Conservation (phyloP, 2,113 vertebrate genomes). For the Isurus oxyrinchus region DNA sequence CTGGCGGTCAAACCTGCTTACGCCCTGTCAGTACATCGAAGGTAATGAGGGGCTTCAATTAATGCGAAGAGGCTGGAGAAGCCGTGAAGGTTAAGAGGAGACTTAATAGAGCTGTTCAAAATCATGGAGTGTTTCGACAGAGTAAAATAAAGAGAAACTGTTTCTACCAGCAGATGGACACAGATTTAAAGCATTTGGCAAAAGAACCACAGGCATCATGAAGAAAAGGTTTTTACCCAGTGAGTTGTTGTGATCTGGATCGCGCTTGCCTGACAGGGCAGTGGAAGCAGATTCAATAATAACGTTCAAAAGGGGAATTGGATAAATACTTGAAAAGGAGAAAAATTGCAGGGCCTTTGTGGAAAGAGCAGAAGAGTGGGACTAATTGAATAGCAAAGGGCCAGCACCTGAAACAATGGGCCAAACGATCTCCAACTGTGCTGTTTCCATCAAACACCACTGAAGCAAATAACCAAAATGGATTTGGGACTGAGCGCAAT, state of each 20-base stretch:
- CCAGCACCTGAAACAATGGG: background rate
- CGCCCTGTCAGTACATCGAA: constrained; percentile 73
- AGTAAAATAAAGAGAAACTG: background rate
- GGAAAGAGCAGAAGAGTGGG: no score
- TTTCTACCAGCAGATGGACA: background rate
- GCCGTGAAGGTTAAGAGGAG: background rate
- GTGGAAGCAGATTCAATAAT: no score
- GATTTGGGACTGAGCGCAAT: no score
- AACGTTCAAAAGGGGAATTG: no score
- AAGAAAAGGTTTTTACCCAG: no score
- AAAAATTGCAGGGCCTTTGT: no score
- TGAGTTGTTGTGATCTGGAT: no score
- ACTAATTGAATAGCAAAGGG: background rate
- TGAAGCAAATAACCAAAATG: background rate
- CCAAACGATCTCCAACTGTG: background rate
- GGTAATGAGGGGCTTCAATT: constrained; percentile 55
- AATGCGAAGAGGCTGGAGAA: background rate
- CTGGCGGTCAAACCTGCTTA: constrained; percentile 92
- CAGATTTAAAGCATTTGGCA: background rate
- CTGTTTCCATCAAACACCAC: background rate
- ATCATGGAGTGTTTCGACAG: background rate
- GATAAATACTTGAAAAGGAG: no score
- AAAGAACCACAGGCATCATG: no score
- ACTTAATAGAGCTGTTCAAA: background rate
- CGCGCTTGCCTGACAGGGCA: no score